Conservation (phyloP, 2,113 vertebrate species). For the Corydoras maculifer region DNA sequence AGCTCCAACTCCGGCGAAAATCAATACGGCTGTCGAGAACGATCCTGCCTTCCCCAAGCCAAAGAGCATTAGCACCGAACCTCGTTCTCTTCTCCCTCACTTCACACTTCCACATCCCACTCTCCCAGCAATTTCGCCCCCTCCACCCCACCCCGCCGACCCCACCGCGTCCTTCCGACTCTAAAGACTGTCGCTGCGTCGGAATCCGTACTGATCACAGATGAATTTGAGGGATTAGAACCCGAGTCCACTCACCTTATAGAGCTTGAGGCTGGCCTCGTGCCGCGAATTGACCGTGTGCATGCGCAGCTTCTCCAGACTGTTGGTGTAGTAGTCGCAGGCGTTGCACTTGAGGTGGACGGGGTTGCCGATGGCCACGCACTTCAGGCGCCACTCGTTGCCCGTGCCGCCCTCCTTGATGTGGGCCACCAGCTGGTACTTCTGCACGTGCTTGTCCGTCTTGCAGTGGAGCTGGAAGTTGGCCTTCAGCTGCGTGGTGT, state of each 20-base stretch:
- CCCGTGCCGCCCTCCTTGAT: slow-evolving; percentile 73
- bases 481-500: slow-evolving; percentile 96
- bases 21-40: slow-evolving; percentile 98
- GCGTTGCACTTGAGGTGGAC: slow-evolving; percentile 98
- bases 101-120: slow-evolving; percentile 68
- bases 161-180: slow-evolving; percentile 51
- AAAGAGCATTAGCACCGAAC: slow-evolving; percentile 73
- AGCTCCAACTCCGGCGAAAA: slow-evolving; percentile 99
- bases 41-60: slow-evolving; percentile 80
- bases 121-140: slow-evolving; percentile 65
- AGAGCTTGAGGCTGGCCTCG: slow-evolving; percentile 95
- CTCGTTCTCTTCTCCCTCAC: slow-evolving; percentile 48
- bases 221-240: not conserved
- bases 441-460: slow-evolving; percentile 97
- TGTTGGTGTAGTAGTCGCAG: slow-evolving; percentile 98
- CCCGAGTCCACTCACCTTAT: slow-evolving; percentile 77
- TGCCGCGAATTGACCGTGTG: slow-evolving; percentile 94
- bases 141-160: slow-evolving; percentile 69
- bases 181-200: slow-evolving; percentile 21
- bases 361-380: slow-evolving; percentile 55
- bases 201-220: not conserved
- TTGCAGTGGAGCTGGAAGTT: slow-evolving; percentile 99
- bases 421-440: slow-evolving; percentile 83
- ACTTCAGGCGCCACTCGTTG: slow-evolving; percentile 97
- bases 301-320: slow-evolving; percentile 93